phyloP scores from a whole-genome alignment of 2,797 vertebrate species.

The Brotogeris chrysoptera region DNA sequence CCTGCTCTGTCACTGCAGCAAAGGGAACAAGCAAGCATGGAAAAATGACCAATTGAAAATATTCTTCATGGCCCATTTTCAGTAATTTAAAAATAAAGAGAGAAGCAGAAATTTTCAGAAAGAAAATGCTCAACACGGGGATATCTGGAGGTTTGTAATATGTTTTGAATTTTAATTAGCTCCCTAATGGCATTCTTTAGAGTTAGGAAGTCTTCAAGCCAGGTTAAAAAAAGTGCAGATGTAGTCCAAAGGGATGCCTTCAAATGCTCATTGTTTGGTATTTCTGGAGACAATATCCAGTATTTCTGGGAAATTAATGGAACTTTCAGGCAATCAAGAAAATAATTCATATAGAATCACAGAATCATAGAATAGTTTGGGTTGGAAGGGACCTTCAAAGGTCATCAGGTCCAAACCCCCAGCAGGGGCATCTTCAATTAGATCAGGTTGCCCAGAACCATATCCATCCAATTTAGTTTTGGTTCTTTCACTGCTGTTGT shows the following conservation, averaged over 20 bases:
- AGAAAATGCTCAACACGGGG: not conserved
- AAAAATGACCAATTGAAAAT: not conserved
- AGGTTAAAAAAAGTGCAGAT: not conserved
- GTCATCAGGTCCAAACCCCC: not conserved
- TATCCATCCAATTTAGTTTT: not conserved
- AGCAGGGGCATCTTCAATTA: not conserved
- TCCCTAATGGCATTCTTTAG: not conserved
- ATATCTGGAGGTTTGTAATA: not conserved
- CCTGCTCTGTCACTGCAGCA: not conserved
- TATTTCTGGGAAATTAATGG: not conserved
- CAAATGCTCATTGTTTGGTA: not conserved
- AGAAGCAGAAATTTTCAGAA: not conserved
- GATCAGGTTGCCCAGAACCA: not conserved
- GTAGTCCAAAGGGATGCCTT: not conserved
- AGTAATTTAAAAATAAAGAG: not conserved
- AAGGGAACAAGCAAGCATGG: not conserved
- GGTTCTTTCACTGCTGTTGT: not conserved
- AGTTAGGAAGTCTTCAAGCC: not conserved
- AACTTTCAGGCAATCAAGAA: not conserved
- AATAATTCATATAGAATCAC: not conserved
- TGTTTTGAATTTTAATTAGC: not conserved
- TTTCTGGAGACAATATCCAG: not conserved
- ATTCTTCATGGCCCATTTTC: not conserved
- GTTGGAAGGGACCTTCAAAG: not conserved
- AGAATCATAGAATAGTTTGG: not conserved